Base-by-base conservation (phyloP, 2,888 invertebrate species). In the Falcaria lacertinaria region DNA sequence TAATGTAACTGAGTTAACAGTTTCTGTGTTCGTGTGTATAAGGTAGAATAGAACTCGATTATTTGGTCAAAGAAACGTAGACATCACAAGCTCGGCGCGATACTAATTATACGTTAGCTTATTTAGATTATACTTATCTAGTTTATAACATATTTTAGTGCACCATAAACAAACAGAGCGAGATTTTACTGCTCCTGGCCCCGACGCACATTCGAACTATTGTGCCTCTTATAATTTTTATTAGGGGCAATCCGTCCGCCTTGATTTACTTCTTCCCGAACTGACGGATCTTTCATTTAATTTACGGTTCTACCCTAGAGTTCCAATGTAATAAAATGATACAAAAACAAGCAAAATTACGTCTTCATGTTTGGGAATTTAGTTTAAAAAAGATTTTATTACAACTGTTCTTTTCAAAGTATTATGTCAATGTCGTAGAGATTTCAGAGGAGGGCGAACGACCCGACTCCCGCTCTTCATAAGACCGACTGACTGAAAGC, bases 171-270 rank as follows among this genome's bases (percentile, higher is more conserved):
- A 88, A 89, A 88, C 88, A 88, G 80, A 86, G 86, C 80, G 73
- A 80, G 81, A 80, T 80, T 88, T 88, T 88, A 87, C 82, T 77
- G 79, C 88, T 82, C 80, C 86, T 81, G 86, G 77, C 76, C 80
- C 68, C 79, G 79, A 69, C 77, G 80, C 85, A 83, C 84, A 85
- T 82, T 81, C 79, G 77, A 77, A 63, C 77, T 80, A 88, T 89
- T 89, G 88, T 88, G 87, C 85, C 81, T 86, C 84, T 88, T 89
- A 89, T 89, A 89, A 88, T 89, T 89, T 89, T 89, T 88, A 89
- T 88, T 87, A 81, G 84, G 83, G 87, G 87, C 89, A 88, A 89
- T 89, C 84, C 88, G 85, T 87, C 88, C 74, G 77, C 58, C 82
- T 87, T 89, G 89, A 89, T 89, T 89, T 89, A 88, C 88, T 85